Evolutionary conservation across 2,113 vertebrate species (phyloP).

Genomic region (Microcebus jonahi): DNA sequence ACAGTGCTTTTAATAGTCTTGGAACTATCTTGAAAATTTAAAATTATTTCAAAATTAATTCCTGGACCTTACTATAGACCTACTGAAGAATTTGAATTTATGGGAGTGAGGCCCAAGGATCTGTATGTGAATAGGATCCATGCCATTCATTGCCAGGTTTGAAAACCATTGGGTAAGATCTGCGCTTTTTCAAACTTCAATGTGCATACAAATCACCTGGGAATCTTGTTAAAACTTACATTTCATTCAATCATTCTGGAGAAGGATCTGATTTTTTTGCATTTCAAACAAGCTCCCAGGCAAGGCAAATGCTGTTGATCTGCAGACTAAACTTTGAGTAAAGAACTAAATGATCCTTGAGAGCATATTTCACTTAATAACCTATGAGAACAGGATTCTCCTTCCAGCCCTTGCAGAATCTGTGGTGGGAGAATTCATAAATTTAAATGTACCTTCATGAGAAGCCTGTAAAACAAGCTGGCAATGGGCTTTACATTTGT

Average conservation of each 20-base stretch:
- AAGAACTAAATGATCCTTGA: neutral
- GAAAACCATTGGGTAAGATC: neutral
- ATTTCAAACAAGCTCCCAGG: neutral
- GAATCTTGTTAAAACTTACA: neutral
- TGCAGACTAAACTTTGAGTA: neutral
- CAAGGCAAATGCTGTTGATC: neutral
- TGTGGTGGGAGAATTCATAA: neutral
- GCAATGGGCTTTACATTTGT: neutral
- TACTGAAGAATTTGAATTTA: neutral
- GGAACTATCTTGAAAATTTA: neutral
- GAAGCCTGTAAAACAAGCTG: neutral
- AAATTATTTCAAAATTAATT: slow-evolving; percentile 1
- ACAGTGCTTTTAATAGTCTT: neutral
- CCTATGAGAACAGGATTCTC: neutral
- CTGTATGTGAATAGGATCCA: neutral
- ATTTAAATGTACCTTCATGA: neutral
- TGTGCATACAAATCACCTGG: neutral
- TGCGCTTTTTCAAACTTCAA: neutral
- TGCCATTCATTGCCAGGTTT: neutral
- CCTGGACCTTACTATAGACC: neutral
- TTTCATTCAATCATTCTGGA: neutral
- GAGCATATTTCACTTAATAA: neutral
- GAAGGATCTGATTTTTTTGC: neutral
- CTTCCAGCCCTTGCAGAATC: neutral
- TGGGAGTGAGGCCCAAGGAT: neutral